Percentiles rank a stretch among this genome's conserved stretches.
Evolutionary conservation across 2,888 invertebrate species (phyloP).

Genomic region (Lutraria lutraria): DNA sequence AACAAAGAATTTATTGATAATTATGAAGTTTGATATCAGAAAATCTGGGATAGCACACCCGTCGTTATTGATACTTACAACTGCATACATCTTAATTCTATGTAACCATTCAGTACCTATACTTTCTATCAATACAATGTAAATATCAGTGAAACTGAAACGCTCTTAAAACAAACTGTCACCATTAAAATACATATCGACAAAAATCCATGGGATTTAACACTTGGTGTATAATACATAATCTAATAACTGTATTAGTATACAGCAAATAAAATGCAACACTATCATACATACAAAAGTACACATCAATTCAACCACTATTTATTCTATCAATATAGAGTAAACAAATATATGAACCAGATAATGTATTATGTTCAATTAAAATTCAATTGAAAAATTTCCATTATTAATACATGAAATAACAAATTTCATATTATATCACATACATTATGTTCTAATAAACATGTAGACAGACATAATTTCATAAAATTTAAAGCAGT

Average conservation of each 20-base stretch:
- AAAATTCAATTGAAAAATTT: background rate
- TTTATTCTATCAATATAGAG: too few species aligned
- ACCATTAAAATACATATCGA: slow-evolving; percentile 3
- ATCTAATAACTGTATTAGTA: background rate
- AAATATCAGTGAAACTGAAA: slow-evolving; percentile 10
- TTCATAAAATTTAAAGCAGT: background rate
- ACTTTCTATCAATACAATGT: background rate
- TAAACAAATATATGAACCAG: too few species aligned
- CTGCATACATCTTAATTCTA: slow-evolving; percentile 5
- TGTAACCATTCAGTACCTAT: background rate
- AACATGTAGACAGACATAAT: background rate
- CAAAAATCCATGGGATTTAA: background rate
- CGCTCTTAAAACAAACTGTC: background rate
- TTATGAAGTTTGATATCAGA: slow-evolving; percentile 22
- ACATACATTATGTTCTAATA: background rate
- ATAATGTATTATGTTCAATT: background rate
- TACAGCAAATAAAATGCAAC: background rate
- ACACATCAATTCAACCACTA: background rate
- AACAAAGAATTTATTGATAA: slow-evolving; percentile 38
- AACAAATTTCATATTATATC: background rate
- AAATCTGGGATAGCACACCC: slow-evolving; percentile 3
- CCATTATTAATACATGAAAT: background rate
- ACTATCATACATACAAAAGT: background rate
- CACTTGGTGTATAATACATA: slow-evolving; percentile 12
- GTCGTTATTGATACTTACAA: slow-evolving; percentile 12